Percentiles rank a stretch among this genome's conserved stretches.
These are phyloP conservation scores for Antennarius striatus DNA, from an alignment of 2,113 vertebrate genomes.

Conservation along the genomic window DNA sequence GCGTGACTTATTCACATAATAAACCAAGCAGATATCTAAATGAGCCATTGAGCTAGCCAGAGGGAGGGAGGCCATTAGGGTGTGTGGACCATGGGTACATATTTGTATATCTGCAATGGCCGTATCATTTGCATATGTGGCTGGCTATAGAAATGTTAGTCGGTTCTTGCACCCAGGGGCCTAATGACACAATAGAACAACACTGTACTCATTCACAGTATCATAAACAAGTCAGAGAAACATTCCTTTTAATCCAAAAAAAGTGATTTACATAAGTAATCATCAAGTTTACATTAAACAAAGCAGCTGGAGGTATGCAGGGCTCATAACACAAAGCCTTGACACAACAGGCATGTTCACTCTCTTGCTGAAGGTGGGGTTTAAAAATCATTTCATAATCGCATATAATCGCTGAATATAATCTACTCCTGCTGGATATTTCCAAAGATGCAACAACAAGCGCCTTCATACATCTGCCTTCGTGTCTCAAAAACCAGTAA, in stretches of 20 bases:
- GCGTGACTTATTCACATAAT: constrained; percentile 78
- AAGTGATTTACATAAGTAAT: not conserved
- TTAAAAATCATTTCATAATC: not conserved
- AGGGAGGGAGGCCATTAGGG: constrained; percentile 75
- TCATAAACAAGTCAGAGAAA: constrained; percentile 47
- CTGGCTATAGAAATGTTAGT: constrained; percentile 52
- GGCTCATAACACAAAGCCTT: not conserved
- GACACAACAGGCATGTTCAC: not conserved
- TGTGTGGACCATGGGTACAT: constrained; percentile 69
- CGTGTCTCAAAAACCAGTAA: too few relatives aligned
- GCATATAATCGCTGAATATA: not conserved
- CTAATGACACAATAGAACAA: constrained; percentile 52
- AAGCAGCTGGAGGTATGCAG: not conserved
- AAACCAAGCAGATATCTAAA: constrained; percentile 78
- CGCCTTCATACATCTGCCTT: too few relatives aligned
- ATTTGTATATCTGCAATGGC: constrained; percentile 80
- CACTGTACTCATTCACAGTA: constrained; percentile 34
- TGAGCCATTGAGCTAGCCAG: constrained; percentile 77
- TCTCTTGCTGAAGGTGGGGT: not conserved
- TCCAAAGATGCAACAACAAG: too few relatives aligned
- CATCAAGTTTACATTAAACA: constrained; percentile 2
- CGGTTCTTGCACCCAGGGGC: constrained; percentile 31
- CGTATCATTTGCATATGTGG: constrained; percentile 74
- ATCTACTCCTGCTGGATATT: too few relatives aligned
- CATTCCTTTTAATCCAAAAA: constrained; percentile 14